Evolutionary conservation across 2,888 invertebrate species (phyloP).

Genomic region (Hybos culiciformis): DNA sequence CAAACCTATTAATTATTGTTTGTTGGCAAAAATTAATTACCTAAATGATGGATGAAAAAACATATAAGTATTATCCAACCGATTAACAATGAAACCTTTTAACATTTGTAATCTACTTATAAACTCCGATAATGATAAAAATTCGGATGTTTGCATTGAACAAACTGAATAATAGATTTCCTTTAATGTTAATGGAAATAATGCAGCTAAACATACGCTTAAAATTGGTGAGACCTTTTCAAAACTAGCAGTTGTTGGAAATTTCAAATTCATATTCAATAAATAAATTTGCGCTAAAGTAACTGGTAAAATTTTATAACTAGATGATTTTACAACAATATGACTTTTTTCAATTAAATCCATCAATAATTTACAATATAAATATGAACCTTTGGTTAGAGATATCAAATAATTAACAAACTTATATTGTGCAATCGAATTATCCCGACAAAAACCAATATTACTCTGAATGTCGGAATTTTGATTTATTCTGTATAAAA

Average conservation of each 20-base stretch:
- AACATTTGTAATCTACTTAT: conserved; percentile 74
- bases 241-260: conserved; percentile 80
- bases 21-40: no score
- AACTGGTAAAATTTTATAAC: conserved; percentile 84
- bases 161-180: conserved; percentile 92
- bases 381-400: conserved; percentile 76
- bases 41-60: conserved; percentile 95
- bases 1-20: no score
- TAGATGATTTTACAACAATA: conserved; percentile 82
- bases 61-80: conserved; percentile 89
- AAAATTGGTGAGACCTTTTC: conserved; percentile 80
- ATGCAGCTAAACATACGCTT: conserved; percentile 78
- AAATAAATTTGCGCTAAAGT: conserved; percentile 80
- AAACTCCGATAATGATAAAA: conserved; percentile 82
- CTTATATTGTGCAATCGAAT: conserved; percentile 52
- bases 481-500: conserved; percentile 66
- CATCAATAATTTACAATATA: conserved; percentile 80
- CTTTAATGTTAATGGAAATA: conserved; percentile 76
- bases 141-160: conserved; percentile 63
- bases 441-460: conserved; percentile 42
- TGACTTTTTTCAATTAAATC: conserved; percentile 87
- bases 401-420: conserved; percentile 76
- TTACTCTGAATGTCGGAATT: conserved; percentile 75
- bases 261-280: conserved; percentile 80
- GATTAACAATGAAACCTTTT: conserved; percentile 75